Evolutionary conservation across 2,888 invertebrate species (phyloP), one percentile per base, ranked within the genome.

Genomic region (Sarcophaga rosellei): DNA sequence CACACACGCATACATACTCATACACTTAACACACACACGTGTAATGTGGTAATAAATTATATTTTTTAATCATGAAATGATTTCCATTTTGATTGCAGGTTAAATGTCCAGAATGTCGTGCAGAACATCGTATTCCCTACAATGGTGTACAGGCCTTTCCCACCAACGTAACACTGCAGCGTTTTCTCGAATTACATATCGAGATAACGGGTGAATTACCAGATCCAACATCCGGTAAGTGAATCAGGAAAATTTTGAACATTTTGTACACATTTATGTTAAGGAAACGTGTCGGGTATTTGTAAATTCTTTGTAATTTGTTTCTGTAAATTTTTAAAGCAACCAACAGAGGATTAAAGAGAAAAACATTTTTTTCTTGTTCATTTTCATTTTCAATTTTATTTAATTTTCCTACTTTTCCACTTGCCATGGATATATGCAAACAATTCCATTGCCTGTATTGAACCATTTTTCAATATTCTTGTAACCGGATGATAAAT

Each of bases 61-160:
- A 65, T 59, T 69, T 81, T 78, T 66, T 62, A 53, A 15, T 53
- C 17, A 53, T 17, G 3, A 15, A 53, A 15, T 53, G 5, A 15
- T 81, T 69, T 23, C 6, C 59, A 23, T 63, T 73, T 88, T 87
- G 74, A 74, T 91, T 93, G 21, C 94, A 97, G 97, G 97, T 99
- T 87, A 98, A 98, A 95, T 99, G 99, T 94, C 99, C 99, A 92
- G 99, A 99, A 95, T 99, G 99, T 93, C 96, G 99, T 87, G 98
- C 98, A 84, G 99, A 99, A 94, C 99, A 99, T 94, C 95, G 98
- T 89, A 98, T 99, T 91, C 98, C 99, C 66, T 98, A 98, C 94
- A 97, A 97, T 94, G 99, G 99, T 65, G 96, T 98, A 6, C 97
- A 97, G 92, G 97, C 97, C 87, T 99, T 98, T 93, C 99, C 99